Percentiles rank a stretch among this genome's conserved stretches.
Evolutionary conservation across 2,888 invertebrate genomes (phyloP).

Genomic region (Micropterix aruncella): DNA sequence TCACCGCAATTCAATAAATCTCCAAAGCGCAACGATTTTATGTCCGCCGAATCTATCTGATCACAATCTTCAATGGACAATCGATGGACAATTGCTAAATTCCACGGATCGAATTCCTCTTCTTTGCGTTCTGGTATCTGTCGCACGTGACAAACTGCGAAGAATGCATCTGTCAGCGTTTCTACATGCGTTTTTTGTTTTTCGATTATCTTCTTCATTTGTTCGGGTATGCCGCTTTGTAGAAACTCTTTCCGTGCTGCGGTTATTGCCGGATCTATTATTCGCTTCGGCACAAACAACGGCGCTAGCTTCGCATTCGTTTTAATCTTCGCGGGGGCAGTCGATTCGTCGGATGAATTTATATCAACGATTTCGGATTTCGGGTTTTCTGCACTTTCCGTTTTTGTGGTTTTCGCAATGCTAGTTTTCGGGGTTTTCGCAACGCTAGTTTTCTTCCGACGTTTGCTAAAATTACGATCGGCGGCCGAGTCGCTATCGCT

Average conservation of each 20-base stretch:
- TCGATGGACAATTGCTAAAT: background rate
- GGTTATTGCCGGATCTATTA: slow-evolving; percentile 37
- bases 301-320: slow-evolving; percentile 47
- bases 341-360: slow-evolving; percentile 9
- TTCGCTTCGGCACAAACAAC: slow-evolving; percentile 48
- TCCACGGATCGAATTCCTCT: background rate
- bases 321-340: slow-evolving; percentile 14
- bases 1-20: background rate
- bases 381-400: background rate
- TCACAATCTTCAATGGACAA: background rate
- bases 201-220: slow-evolving; percentile 37
- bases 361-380: slow-evolving; percentile 3
- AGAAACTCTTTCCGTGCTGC: slow-evolving; percentile 57
- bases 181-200: slow-evolving; percentile 28
- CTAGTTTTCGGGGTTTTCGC: background rate
- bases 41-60: background rate
- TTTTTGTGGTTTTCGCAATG: background rate
- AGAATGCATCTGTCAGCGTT: slow-evolving; percentile 36
- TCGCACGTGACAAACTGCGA: slow-evolving; percentile 48
- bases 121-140: slow-evolving; percentile 22
- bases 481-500: background rate
- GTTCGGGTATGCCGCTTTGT: slow-evolving; percentile 55
- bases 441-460: background rate
- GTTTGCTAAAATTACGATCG: background rate
- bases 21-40: background rate